Base-by-base conservation (phyloP, 2,797 vertebrate species). In the Mus caroli region DNA sequence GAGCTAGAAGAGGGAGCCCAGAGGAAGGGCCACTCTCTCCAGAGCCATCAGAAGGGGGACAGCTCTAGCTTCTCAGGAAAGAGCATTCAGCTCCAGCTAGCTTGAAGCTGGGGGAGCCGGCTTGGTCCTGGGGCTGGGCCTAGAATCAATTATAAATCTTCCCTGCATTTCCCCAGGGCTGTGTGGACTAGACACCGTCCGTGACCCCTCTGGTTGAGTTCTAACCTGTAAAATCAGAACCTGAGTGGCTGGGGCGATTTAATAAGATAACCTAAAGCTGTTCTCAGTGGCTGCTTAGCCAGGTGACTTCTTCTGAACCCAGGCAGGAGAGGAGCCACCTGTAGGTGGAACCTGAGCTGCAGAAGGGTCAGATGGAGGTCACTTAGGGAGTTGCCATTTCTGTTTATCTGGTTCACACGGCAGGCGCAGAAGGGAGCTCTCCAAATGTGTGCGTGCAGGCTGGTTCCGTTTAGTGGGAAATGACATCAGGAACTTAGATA, bases 231-330 rank as follows among this genome's bases (percentile, higher is more conserved):
- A n/a, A 43, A 20, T 76, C 13, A 7, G 88, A 26, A 0, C n/a
- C 0, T 10, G 1, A 79, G 52, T 13, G 24, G 22, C 40, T 37
- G 46, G 46, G 24, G 43, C 6, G 37, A 46, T 34, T 76, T 11
- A 19, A 0, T 19, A 43, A 24, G 34, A 10, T 15, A 0, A 19
- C 40, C 2, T 28, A 5, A 64, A 4, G 0, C 67, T 11, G 46
- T 64, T 40, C 62, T 67, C 15, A 11, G 43, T 40, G 5, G 28
- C 4, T 20, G 28, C 69, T 46, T 58, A 28, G n/a, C 54, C 71
- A 75, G 17, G 58, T 14, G 54, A 43, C 17, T 17, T 52, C 69
- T 34, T 71, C 37, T 58, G 52, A 31, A 58, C n/a, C 64, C 67
- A 15, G 46, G 0, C 6, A 80, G 43, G 69, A 12, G n/a, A 60